phyloP scores from a whole-genome alignment of 2,797 vertebrate species.

The Enteromius mattozi region DNA sequence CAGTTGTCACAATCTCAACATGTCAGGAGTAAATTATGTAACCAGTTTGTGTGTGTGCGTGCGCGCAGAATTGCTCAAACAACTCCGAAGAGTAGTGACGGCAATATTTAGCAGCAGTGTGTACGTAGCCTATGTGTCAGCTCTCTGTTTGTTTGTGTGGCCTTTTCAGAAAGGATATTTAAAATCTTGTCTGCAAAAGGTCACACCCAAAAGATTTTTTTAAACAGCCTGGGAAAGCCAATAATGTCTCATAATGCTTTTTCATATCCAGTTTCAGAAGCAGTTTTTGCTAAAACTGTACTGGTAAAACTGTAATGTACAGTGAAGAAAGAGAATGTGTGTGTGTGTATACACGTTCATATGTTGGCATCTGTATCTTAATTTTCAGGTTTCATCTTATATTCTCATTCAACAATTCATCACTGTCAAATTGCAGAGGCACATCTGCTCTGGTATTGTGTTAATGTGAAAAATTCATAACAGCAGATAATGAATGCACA shows the following conservation, averaged over 20 bases:
- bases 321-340: background rate
- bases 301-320: background rate
- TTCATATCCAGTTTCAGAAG: background rate
- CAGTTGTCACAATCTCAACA: background rate
- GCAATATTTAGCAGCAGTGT: slow-evolving; percentile 6
- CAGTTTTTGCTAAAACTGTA: background rate
- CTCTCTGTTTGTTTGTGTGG: slow-evolving; percentile 21
- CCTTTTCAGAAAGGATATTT: slow-evolving; percentile 36
- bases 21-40: background rate
- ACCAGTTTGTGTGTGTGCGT: background rate
- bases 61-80: background rate
- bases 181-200: slow-evolving; percentile 27
- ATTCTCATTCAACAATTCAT: slow-evolving; percentile 11
- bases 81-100: background rate
- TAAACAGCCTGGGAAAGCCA: slow-evolving; percentile 11
- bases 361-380: background rate
- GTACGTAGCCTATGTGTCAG: slow-evolving; percentile 1
- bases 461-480: slow-evolving; percentile 27
- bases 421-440: background rate
- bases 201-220: background rate
- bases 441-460: slow-evolving; percentile 14
- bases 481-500: slow-evolving; percentile 13
- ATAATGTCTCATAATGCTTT: background rate
- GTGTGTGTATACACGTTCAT: background rate
- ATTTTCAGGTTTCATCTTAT: background rate